Base-by-base conservation (phyloP, 2,113 vertebrate genomes). In the Oncorhynchus tshawytscha region DNA sequence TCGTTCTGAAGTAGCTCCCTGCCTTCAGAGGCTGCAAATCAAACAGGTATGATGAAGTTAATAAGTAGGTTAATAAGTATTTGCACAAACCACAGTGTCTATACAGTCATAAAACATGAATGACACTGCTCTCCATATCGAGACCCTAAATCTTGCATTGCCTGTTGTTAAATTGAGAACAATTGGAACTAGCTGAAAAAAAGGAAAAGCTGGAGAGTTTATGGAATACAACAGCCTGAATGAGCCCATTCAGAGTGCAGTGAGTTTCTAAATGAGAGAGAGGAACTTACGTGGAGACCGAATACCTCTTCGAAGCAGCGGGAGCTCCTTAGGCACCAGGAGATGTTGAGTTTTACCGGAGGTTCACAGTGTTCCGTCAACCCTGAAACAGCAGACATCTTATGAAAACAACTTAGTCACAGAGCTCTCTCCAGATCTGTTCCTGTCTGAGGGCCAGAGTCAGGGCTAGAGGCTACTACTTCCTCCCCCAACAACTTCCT, bases 241-340 rank as follows among this genome's bases (percentile, higher is more conserved):
- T 54, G 51, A 54, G 4, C 51, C 3, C 51, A 54, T 54, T 45
- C 39, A 39, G 39, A 39, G 34, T 39, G 34, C 6, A 45, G 39
- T 45, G 9, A 45, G 39, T 45, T 54, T 54, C 49, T 15, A 54
- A 54, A 54, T 54, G 15, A 16, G 12, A 16, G 1, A 54, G 13
- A 39, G 4, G 7, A 68, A 73, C 92, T 91, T 76, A 94, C 94
- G 0, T 88, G 11, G 1, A 87, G 20, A 4, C 1, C 31, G 73
- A 88, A 84, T 72, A 94, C 78, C 70, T 94, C 92, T 0, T 92
- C 57, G 54, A 85, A 89, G 83, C 94, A 95, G 67, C 75, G 92
- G 0, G 91, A 94, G 83, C 79, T 95, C 67, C 93, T 91, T 80
- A 95, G 87, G 54, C 93, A 92, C 93, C 94, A 94, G 3, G 89